A percentile compares a stretch with the other conserved stretches of the same genome.
Conservation (phyloP, 2,888 invertebrate species). For the Odontocerum albicorne region DNA sequence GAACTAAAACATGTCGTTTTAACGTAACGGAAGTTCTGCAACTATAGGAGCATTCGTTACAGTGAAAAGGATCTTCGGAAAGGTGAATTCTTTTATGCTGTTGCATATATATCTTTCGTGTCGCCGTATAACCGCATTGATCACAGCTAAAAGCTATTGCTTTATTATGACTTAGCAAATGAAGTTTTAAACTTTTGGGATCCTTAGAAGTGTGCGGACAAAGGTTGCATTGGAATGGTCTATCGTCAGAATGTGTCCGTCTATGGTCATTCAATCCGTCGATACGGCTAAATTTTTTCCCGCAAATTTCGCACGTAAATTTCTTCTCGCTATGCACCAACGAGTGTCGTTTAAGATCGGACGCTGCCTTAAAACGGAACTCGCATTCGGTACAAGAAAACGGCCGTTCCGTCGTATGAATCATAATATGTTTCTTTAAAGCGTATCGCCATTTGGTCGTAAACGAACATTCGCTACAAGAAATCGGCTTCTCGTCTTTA, state of each 20-base stretch:
- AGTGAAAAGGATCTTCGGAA: not conserved
- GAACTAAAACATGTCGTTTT: not conserved
- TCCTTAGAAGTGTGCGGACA: slow-evolving; percentile 2
- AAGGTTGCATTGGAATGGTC: not conserved
- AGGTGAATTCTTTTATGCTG: not conserved
- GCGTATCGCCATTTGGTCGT: no score
- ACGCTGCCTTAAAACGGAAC: not conserved
- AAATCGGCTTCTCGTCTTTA: slow-evolving; percentile 4
- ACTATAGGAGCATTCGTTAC: not conserved
- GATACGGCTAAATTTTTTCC: not conserved
- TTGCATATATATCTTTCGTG: not conserved
- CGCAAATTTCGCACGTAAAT: not conserved
- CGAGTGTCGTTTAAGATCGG: not conserved
- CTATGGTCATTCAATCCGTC: slow-evolving; percentile 1
- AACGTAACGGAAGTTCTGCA: not conserved
- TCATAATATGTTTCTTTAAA: slow-evolving; percentile 1
- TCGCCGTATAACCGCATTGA: not conserved
- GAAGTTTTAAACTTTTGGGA: slow-evolving; percentile 5
- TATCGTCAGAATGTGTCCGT: slow-evolving; percentile 2
- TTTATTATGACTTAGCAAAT: not conserved
- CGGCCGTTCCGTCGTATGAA: not conserved
- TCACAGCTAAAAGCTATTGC: slow-evolving; percentile 6
- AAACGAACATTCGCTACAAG: not conserved
- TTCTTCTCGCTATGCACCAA: not conserved
- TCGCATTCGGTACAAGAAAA: not conserved